phyloP scores from a whole-genome alignment of 2,888 invertebrate species.

The Trachelus tabidus region DNA sequence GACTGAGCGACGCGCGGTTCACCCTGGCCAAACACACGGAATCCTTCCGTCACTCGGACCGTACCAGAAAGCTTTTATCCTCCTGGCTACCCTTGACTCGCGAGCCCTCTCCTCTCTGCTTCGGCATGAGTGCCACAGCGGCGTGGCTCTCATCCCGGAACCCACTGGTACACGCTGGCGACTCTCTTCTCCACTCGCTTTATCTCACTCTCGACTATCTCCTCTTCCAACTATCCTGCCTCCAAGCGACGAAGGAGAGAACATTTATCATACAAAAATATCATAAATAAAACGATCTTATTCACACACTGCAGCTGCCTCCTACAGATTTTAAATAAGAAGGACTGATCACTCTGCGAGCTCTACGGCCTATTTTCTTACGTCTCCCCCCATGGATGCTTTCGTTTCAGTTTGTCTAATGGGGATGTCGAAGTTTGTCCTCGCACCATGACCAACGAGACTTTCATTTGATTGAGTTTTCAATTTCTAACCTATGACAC shows the following conservation, averaged over 20 bases:
- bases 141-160: conserved; percentile 4
- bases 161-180: too few species aligned
- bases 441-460: too few species aligned
- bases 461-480: too few species aligned
- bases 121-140: conserved; percentile 7
- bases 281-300: conserved; percentile 36
- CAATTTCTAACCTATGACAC: too few species aligned
- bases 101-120: conserved; percentile 28
- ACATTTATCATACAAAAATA: conserved; percentile 52
- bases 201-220: too few species aligned
- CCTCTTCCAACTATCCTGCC: neutral
- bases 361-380: too few species aligned
- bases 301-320: conserved; percentile 31
- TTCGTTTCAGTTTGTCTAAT: too few species aligned
- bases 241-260: conserved; percentile 33
- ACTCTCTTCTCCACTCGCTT: too few species aligned
- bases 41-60: conserved; percentile 56
- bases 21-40: conserved; percentile 54
- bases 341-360: too few species aligned
- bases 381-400: too few species aligned
- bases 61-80: conserved; percentile 56
- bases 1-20: conserved; percentile 26
- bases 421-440: too few species aligned
- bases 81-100: conserved; percentile 50
- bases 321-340: conserved; percentile 14